Percentiles rank a stretch among this genome's conserved stretches.
Evolutionary conservation across 1,140 invertebrate species (phyloP).

Genomic region (Delia radicum): DNA sequence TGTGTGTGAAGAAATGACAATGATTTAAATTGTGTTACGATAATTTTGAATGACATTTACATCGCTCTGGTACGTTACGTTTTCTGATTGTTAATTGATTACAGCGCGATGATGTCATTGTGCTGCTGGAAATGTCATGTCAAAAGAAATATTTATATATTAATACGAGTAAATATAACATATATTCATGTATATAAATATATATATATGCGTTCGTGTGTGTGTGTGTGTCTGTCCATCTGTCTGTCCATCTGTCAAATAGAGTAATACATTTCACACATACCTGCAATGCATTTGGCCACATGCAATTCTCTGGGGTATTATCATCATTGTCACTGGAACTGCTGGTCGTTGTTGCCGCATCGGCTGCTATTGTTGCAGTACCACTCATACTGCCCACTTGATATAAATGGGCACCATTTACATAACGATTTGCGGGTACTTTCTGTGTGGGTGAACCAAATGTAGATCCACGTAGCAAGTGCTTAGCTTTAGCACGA

Average conservation of each 20-base stretch:
- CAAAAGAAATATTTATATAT: background rate
- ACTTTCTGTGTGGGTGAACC: constrained; percentile 39
- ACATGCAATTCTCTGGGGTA: constrained; percentile 49
- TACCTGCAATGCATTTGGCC: constrained; percentile 54
- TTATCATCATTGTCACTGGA: constrained; percentile 29
- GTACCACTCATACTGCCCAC: constrained; percentile 24
- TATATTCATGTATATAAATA: background rate
- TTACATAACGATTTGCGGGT: constrained; percentile 39
- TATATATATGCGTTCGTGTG: background rate
- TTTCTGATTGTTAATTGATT: constrained; percentile 6
- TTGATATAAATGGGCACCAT: constrained; percentile 26
- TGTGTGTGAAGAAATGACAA: background rate
- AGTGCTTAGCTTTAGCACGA: constrained; percentile 41
- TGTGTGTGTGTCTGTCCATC: background rate
- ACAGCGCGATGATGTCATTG: background rate
- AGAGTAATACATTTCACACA: background rate
- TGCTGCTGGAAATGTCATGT: background rate
- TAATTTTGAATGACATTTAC: constrained; percentile 13
- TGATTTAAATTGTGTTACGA: constrained; percentile 20
- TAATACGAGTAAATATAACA: background rate
- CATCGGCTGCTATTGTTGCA: constrained; percentile 10
- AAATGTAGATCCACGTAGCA: constrained; percentile 48
- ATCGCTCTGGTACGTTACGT: constrained; percentile 6
- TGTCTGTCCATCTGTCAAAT: background rate
- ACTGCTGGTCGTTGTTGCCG: constrained; percentile 23